Conservation (phyloP, 2,113 vertebrate species). For the Panthera leo region DNA sequence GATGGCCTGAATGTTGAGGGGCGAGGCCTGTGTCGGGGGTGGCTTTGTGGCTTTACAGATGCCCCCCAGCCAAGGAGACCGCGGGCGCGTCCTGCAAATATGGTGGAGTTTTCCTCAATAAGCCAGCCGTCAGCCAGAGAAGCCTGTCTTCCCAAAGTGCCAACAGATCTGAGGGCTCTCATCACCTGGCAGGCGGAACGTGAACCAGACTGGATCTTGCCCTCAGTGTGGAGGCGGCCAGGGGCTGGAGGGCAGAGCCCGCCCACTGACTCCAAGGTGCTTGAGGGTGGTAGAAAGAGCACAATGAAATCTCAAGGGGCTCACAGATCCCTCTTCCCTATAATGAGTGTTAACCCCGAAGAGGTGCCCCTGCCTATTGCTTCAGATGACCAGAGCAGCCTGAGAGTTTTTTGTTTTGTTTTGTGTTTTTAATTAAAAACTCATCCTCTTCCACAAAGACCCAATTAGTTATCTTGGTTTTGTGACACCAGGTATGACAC, state of each 20-base stretch:
- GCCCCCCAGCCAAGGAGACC: background rate
- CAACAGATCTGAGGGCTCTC: background rate
- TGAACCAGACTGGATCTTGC: background rate
- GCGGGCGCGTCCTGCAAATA: background rate
- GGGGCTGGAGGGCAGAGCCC: background rate
- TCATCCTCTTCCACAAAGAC: background rate
- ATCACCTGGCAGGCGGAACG: background rate
- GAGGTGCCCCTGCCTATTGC: background rate
- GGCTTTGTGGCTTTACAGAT: background rate
- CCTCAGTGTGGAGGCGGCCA: background rate
- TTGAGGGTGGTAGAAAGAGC: background rate
- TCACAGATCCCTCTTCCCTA: background rate
- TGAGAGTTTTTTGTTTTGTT: background rate
- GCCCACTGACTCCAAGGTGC: background rate
- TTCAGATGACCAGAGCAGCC: conserved; percentile 32
- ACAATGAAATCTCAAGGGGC: background rate
- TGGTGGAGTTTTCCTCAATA: background rate
- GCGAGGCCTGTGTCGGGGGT: background rate
- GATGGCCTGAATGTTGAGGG: background rate
- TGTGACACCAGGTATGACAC: background rate
- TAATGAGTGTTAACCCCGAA: background rate
- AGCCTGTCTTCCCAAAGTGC: background rate
- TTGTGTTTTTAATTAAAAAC: background rate
- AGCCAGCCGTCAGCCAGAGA: background rate
- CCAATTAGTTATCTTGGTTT: background rate